Evolutionary conservation across 2,113 vertebrate genomes (phyloP).

Genomic region (Panthera uncia): DNA sequence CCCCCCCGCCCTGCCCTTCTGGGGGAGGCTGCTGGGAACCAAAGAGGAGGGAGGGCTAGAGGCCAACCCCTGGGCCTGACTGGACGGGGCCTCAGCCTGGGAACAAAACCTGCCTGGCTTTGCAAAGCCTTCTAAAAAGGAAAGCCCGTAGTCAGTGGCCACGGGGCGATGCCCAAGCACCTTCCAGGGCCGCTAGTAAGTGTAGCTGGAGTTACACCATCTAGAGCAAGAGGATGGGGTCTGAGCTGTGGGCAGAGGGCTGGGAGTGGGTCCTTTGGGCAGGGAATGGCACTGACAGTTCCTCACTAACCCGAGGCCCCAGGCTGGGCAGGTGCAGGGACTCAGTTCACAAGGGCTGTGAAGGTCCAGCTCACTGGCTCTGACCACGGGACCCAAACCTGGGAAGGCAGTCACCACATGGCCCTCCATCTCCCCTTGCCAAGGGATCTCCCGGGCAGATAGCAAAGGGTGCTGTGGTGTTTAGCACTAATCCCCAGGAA

Average conservation of each 20-base stretch:
- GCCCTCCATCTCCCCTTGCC: fast-evolving
- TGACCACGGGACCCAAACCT: neutral
- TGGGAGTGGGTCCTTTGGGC: neutral
- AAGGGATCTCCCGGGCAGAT: neutral
- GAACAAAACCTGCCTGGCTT: neutral
- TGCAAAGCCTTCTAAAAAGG: neutral
- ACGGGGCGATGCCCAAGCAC: fast-evolving
- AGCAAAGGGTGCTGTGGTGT: neutral
- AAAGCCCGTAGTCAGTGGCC: neutral
- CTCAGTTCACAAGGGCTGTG: neutral
- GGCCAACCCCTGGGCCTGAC: neutral
- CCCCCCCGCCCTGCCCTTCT: neutral
- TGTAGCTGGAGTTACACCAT: neutral
- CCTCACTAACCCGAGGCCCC: neutral
- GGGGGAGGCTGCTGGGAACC: neutral
- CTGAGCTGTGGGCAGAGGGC: neutral
- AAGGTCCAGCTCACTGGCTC: neutral
- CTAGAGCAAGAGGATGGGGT: too few relatives aligned
- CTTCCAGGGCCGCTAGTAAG: neutral
- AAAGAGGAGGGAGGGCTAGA: neutral
- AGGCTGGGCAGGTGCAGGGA: neutral
- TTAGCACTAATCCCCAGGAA: neutral
- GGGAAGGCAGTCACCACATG: neutral
- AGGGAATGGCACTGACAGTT: neutral
- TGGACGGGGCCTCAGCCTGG: neutral